These are phyloP conservation scores for Zaprionus vittiger DNA, from an alignment of 1,140 invertebrate species.

Conservation along the genomic window DNA sequence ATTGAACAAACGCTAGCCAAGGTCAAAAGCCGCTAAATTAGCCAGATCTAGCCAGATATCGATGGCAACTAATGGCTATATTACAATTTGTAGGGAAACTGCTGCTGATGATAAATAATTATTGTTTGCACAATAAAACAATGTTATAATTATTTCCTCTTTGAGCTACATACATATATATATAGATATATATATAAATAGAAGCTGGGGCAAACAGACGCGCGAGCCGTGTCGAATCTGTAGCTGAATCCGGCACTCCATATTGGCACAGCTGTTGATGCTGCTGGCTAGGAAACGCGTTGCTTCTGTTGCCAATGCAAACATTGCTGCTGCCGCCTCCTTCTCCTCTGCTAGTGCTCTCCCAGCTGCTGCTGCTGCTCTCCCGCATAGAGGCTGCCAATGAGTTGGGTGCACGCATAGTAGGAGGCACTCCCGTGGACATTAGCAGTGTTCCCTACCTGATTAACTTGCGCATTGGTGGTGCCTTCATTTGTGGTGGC, in stretches of 20 bases:
- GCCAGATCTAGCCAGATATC: not conserved
- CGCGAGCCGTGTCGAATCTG: constrained; percentile 59
- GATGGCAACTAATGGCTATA: constrained; percentile 22
- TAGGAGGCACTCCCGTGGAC: constrained; percentile 61
- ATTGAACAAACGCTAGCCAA: constrained; percentile 46
- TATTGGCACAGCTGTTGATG: constrained; percentile 59
- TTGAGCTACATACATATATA: constrained; percentile 15
- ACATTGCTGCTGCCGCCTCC: constrained; percentile 24
- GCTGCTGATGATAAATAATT: constrained; percentile 72
- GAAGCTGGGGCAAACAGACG: constrained; percentile 52
- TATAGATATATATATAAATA: constrained; percentile 30
- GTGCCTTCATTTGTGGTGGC: constrained; percentile 68
- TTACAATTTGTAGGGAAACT: constrained; percentile 49
- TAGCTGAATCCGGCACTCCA: constrained; percentile 19
- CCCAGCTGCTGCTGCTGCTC: constrained; percentile 17
- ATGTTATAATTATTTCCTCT: constrained; percentile 72
- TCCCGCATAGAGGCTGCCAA: constrained; percentile 20
- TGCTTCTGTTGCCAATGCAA: constrained; percentile 48
- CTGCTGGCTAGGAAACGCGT: no score
- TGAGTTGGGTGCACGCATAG: constrained; percentile 62
- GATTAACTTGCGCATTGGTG: constrained; percentile 59
- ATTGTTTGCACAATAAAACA: constrained; percentile 71
- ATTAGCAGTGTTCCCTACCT: constrained; percentile 69
- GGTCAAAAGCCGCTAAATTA: not conserved
- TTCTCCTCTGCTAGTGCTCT: constrained; percentile 12